Conservation (phyloP, 2,113 vertebrate genomes). For the Oryzias celebensis region DNA sequence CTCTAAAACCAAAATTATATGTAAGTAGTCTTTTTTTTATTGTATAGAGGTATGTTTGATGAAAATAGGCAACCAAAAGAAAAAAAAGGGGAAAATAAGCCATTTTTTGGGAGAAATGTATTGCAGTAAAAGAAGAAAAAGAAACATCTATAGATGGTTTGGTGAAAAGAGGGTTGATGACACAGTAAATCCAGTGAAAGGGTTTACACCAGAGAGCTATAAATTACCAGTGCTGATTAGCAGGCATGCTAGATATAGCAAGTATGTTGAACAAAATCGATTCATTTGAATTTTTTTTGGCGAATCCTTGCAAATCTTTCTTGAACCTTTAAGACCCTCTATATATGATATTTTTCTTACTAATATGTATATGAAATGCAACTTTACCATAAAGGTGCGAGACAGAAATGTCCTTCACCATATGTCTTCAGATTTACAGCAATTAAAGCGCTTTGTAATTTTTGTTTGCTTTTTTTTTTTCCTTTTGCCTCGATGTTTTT, state of each 20-base stretch:
- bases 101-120: no score
- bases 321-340: conserved; percentile 2
- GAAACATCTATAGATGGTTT: background rate
- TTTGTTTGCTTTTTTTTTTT: conserved; percentile 29
- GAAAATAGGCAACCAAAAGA: background rate
- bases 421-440: conserved; percentile 32
- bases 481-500: background rate
- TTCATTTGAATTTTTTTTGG: no score
- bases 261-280: no score
- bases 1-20: no score
- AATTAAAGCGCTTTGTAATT: conserved; percentile 37
- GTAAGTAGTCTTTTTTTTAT: background rate
- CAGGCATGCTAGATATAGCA: background rate
- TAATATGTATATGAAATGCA: conserved; percentile 2
- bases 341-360: conserved; percentile 7
- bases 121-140: no score
- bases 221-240: conserved; percentile 13
- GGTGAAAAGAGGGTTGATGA: background rate
- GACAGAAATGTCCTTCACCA: conserved; percentile 37
- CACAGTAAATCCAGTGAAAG: background rate
- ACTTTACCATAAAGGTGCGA: conserved; percentile 17
- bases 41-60: conserved; percentile 5
- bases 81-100: no score
- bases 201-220: conserved; percentile 45
- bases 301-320: conserved; percentile 15